Conservation (phyloP, 1,140 invertebrate species). For the Hetaerina americana region DNA sequence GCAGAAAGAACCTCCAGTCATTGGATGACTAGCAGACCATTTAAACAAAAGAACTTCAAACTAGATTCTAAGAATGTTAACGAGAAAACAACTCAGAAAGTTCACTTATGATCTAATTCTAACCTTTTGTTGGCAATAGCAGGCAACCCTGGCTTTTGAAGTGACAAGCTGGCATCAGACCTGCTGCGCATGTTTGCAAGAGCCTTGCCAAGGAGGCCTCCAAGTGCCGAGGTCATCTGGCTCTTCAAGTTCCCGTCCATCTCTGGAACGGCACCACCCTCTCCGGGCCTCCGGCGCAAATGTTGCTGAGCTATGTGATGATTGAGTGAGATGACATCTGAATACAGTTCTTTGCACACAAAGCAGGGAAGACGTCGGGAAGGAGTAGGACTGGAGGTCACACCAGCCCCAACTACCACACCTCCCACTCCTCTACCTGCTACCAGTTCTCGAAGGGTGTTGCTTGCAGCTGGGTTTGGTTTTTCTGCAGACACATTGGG, state of each 20-base stretch:
- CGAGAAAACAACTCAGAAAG: no score
- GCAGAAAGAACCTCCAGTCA: no score
- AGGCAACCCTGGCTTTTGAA: neutral
- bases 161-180: neutral
- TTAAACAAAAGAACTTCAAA: no score
- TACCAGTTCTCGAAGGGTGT: neutral
- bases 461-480: neutral
- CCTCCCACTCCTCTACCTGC: neutral
- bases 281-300: neutral
- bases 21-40: no score
- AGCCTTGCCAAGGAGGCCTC: slow-evolving; percentile 28
- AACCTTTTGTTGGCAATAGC: neutral
- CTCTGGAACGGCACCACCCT: neutral
- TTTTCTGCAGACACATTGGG: neutral
- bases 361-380: slow-evolving; percentile 3
- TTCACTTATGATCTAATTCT: no score
- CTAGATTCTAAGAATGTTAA: no score
- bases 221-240: slow-evolving; percentile 24
- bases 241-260: slow-evolving; percentile 18
- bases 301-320: slow-evolving; percentile 8
- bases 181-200: slow-evolving; percentile 22
- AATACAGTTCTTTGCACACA: slow-evolving; percentile 11
- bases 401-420: neutral
- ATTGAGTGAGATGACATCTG: slow-evolving; percentile 8
- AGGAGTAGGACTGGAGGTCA: neutral